Base-by-base conservation (phyloP, 2,113 vertebrate genomes). In the Trogon melanurus region DNA sequence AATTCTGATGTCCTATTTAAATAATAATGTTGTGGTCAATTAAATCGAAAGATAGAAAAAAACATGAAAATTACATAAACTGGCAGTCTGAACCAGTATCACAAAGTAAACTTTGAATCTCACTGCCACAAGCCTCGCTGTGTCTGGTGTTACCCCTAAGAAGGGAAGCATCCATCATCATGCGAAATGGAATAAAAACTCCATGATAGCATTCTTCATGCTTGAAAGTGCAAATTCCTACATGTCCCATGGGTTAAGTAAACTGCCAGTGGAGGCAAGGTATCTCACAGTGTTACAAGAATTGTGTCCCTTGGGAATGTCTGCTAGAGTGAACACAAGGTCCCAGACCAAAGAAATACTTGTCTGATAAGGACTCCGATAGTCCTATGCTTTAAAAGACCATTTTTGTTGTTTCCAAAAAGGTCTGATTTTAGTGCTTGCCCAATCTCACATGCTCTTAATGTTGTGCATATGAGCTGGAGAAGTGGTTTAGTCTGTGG, bases 351-450 rank as follows among this genome's bases (percentile, higher is more conserved):
- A 70, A 85, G 9, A 2, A 5, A 61, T 19, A 45, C 27, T 57
- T 20, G 38, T 64, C 65, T 83, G 73, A 53, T 50, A 86, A 51
- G 22, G 53, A 64, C 53, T 57, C 11, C 3, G 2, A 16, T 60
- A 84, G 36, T 67, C 11, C 34, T 81, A 2, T 0, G 0, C 13
- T 80, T 88, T 32, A 19, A 41, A 80, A 57, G 10, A 48, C 7
- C 1, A 0, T 57, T 54, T 47, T 71, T 56, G 1, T 67, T 2
- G 1, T 65, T 88, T 13, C 30, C 9, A 3, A 6, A 65, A 67
- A 58, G 15, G 13, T 36, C 53, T 87, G 57, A 64, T 64, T 81
- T 75, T 86, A 56, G 16, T 87, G n/a, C 36, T 82, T 32, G 1
- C 30, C 44, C 34, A 30, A 1, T 71, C n/a, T 75, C 72, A 32